phyloP scores from a whole-genome alignment of 2,888 invertebrate species.

The Himalopsyche anomala region DNA sequence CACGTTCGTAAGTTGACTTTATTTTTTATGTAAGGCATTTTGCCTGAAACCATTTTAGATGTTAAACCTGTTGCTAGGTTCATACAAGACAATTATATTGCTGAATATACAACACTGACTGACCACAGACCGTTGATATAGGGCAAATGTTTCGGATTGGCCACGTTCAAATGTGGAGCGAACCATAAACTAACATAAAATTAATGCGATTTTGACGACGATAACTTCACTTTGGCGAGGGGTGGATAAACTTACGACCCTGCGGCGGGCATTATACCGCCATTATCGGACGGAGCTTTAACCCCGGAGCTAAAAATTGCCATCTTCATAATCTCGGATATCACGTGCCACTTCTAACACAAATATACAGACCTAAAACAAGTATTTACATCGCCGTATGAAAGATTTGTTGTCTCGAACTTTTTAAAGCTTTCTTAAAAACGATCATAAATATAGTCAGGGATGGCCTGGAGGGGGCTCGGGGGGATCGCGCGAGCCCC shows the following conservation, averaged over 20 bases:
- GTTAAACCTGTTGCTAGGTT: not conserved
- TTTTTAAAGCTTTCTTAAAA: too few species aligned
- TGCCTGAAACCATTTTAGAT: too few species aligned
- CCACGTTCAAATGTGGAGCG: not conserved
- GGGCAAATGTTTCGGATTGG: not conserved
- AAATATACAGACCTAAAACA: not conserved
- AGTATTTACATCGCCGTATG: not conserved
- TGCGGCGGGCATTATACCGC: constrained; percentile 34
- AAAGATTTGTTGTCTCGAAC: too few species aligned
- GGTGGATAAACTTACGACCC: constrained; percentile 36
- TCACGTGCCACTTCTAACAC: constrained; percentile 24
- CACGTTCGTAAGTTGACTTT: too few species aligned
- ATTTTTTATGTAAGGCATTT: too few species aligned
- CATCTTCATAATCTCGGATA: constrained; percentile 31
- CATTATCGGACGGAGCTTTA: constrained; percentile 35
- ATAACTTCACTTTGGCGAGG: constrained; percentile 21
- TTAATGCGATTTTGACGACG: constrained; percentile 42
- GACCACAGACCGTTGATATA: not conserved
- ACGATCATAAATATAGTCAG: too few species aligned
- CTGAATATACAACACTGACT: not conserved
- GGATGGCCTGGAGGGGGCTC: too few species aligned
- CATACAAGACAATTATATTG: not conserved
- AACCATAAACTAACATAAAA: constrained; percentile 23
- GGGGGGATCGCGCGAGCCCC: too few species aligned
- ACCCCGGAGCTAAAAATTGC: constrained; percentile 23